These are phyloP conservation scores for Nesidiocoris tenuis DNA, from an alignment of 2,888 invertebrate genomes.

Conservation along the genomic window DNA sequence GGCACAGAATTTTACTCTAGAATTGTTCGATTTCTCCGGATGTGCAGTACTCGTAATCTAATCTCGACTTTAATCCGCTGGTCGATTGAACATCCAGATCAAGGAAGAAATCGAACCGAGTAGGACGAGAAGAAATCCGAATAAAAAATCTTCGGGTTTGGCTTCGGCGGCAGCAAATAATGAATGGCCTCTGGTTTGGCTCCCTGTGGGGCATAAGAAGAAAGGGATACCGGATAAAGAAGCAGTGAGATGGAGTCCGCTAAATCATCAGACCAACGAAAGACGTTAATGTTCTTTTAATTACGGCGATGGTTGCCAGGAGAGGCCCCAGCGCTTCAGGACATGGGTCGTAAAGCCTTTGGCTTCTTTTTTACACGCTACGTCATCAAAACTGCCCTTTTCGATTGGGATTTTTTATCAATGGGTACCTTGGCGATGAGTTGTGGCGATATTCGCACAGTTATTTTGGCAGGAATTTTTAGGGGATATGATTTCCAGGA, in stretches of 20 bases:
- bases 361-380: neutral
- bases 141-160: constrained; percentile 10
- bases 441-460: too few relatives aligned
- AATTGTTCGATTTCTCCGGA: neutral
- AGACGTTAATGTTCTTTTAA: constrained; percentile 45
- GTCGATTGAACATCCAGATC: too few relatives aligned
- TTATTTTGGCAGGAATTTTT: too few relatives aligned
- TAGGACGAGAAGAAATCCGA: neutral
- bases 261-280: constrained; percentile 42
- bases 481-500: too few relatives aligned
- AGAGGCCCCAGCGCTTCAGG: constrained; percentile 28
- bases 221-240: constrained; percentile 12
- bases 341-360: constrained; percentile 36
- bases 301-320: constrained; percentile 44
- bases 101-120: neutral
- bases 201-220: constrained; percentile 21
- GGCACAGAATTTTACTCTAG: neutral
- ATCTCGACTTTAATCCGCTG: too few relatives aligned
- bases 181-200: constrained; percentile 41
- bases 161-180: constrained; percentile 34
- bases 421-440: too few relatives aligned
- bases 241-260: constrained; percentile 18
- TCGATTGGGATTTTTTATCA: neutral
- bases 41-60: too few relatives aligned
- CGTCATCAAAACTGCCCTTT: neutral